phyloP scores from a whole-genome alignment of 2,113 vertebrate genomes.

The Pluvianellus socialis region DNA sequence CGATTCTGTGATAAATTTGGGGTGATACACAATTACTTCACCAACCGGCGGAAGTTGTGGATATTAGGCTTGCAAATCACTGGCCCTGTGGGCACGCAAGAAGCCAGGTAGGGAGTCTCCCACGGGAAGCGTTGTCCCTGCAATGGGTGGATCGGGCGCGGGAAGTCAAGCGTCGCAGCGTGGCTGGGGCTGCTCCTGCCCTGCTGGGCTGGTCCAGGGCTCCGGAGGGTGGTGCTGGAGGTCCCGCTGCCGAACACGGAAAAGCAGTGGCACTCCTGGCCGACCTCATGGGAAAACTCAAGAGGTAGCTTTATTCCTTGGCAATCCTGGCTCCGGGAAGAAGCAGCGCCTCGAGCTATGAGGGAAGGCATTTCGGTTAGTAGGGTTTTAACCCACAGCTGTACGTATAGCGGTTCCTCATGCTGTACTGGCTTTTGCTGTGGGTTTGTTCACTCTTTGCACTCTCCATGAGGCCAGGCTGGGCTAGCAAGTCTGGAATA shows the following conservation, averaged over 20 bases:
- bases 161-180: neutral
- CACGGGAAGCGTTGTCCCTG: neutral
- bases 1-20: neutral
- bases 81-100: fast-evolving
- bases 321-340: neutral
- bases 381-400: neutral
- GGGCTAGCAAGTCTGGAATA: neutral
- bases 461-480: neutral
- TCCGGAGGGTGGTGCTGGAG: fast-evolving
- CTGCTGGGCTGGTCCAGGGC: fast-evolving
- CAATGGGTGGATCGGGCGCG: neutral
- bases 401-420: fast-evolving
- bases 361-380: neutral
- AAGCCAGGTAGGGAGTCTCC: neutral
- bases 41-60: neutral
- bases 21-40: neutral
- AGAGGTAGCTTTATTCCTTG: neutral
- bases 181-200: neutral
- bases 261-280: neutral
- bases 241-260: fast-evolving
- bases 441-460: neutral
- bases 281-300: neutral
- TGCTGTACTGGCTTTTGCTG: neutral
- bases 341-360: neutral
- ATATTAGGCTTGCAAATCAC: neutral